Conservation (phyloP, 2,797 vertebrate species). For the Discoglossus pictus region DNA sequence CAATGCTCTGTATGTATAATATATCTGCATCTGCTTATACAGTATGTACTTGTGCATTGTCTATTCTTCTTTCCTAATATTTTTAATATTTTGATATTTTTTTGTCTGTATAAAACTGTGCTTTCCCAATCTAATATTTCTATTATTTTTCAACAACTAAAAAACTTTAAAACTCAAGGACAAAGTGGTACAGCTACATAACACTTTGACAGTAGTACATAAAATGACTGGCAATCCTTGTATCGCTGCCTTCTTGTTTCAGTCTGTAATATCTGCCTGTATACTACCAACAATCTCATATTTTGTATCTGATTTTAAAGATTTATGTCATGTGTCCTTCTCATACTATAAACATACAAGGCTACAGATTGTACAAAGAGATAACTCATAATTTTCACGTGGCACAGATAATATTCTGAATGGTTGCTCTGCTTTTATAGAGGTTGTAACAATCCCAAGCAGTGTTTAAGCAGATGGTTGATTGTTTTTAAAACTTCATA, state of each 20-base stretch:
- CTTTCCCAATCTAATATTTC: no score
- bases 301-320: background rate
- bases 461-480: constrained; percentile 66
- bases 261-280: constrained; percentile 2
- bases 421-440: constrained; percentile 56
- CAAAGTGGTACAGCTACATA: constrained; percentile 4
- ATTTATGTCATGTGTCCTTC: constrained; percentile 12
- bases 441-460: constrained; percentile 53
- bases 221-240: no score
- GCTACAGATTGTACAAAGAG: constrained; percentile 54
- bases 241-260: no score
- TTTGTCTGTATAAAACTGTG: no score
- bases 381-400: constrained; percentile 54
- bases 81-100: no score
- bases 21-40: no score
- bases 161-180: constrained; percentile 6
- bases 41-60: no score
- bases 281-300: background rate
- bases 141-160: no score
- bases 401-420: constrained; percentile 58
- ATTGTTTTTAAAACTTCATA: constrained; percentile 64
- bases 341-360: constrained; percentile 43
- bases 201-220: no score
- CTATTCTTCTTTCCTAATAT: no score
- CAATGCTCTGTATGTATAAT: no score